Evolutionary conservation across 2,888 invertebrate genomes (phyloP), one percentile per base, ranked within the genome.

Genomic region (Coleophora deauratella): DNA sequence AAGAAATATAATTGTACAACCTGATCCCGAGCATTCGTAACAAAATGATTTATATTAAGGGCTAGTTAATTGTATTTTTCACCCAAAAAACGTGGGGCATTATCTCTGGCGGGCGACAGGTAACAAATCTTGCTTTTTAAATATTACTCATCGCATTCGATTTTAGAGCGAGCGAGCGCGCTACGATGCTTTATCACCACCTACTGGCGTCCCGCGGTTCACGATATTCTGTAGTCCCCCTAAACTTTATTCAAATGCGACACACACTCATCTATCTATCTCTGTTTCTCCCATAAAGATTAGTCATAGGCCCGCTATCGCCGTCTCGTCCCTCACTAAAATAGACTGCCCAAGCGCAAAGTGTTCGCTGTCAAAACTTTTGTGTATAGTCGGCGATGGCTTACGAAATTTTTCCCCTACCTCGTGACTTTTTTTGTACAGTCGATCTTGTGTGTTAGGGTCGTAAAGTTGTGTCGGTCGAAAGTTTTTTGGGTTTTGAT

Each of bases 101-200:
- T 80, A 81, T 81, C 82, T 81, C 63, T 61, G 65, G 61, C 75
- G 78, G 77, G 68, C 72, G 82, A 81, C 85, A 85, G 85, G 85
- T 82, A 84, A 81, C 80, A 85, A 84, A 82, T 84, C 85, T 82
- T 76, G 72, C 75, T 80, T 84, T 81, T 82, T 80, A 80, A 82
- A 84, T 82, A 85, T 81, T 84, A 85, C 81, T 85, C 85, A 85
- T 82, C 85, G 85, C 65, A 76, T 80, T 80, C 78, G 82, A 82
- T 82, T 82, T 81, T 78, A 80, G 78, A 82, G 70, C 77, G 73
- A 69, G 72, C 75, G 70, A 52, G 54, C 53, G 51, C 70, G 71
- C 80, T 79, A 76, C 81, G 79, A 85, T 84, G 82, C 81, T 86
- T 84, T 84, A 85, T 82, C 82, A 81, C 86, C 86, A 85, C 86